Base-by-base conservation (phyloP, 2,797 vertebrate species). In the Schizopygopsis malacanthus region DNA sequence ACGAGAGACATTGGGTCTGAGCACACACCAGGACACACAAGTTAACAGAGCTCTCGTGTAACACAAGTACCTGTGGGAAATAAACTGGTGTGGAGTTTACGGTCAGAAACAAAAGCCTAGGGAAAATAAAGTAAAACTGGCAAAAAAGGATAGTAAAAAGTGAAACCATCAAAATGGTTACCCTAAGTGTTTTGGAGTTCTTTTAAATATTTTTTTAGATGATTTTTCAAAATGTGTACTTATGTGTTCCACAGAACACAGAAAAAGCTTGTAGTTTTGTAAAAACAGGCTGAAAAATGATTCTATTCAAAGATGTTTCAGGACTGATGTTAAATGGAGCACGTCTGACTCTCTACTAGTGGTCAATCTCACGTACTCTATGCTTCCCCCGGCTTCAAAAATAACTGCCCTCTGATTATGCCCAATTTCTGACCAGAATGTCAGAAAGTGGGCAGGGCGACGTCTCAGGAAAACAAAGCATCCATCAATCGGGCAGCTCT, bases 341-440 rank as follows among this genome's bases (percentile, higher is more conserved):
- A 84, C 6, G 12, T 70, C n/a, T 43, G 61, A 69, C 33, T 84
- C 69, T n/a, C 73, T 13, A 43, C 73, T 20, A 69, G 82, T 28
- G 82, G 61, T 84, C 83, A 77, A 54, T 65, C 82, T 54, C 61
- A 78, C 20, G 0, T 12, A 69, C 61, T 37, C 37, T 84, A 12
- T 11, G 18, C 25, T 63, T 70, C 33, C 20, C 63, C 37, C 16
- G 5, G 28, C 77, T 82, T 87, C 82, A 69, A 86, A 87, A 87
- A 88, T 85, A 89, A 87, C 90, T 77, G 63, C 76, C 61, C 41
- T 85, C 82, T 89, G 87, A 89, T 89, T 89, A 89, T 88, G 77
- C 84, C 52, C 54, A 85, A 85, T 85, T 79, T 85, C 43, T 90
- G 83, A 84, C 63, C 75, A 79, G 89, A 90, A 88, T 91, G 89